A percentile compares a stretch with the other conserved stretches of the same genome.
phyloP scores from a whole-genome alignment of 2,113 vertebrate species.

The Nyctibius bracteatus region DNA sequence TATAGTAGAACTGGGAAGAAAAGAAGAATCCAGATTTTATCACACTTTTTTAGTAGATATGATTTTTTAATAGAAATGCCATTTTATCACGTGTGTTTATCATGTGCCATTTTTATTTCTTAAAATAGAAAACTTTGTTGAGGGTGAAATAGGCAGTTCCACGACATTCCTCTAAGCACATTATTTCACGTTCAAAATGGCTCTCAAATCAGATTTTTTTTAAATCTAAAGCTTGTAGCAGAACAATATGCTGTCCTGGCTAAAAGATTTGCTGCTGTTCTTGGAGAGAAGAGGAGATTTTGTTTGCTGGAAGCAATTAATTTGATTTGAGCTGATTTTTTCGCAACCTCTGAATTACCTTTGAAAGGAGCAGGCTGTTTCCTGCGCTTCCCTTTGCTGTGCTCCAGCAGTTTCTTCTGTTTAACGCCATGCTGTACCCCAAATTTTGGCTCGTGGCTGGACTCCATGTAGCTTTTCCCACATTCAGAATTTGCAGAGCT shows the following conservation, averaged over 20 bases:
- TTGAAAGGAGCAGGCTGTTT: background rate
- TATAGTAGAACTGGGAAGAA: background rate
- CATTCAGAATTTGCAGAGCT: background rate
- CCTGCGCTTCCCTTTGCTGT: background rate
- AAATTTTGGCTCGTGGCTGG: background rate
- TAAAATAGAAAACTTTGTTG: background rate
- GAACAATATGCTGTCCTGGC: background rate
- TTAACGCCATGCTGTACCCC: background rate
- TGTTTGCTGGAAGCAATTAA: background rate
- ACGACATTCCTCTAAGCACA: background rate
- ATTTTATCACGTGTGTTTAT: background rate
- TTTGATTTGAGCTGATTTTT: background rate
- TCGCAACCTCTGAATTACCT: background rate
- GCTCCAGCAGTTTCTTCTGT: background rate
- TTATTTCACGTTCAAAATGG: background rate
- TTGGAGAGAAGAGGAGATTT: background rate
- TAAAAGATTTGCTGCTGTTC: background rate
- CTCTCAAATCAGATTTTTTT: background rate
- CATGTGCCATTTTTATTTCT: background rate
- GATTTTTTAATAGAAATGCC: background rate
- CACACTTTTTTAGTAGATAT: background rate
- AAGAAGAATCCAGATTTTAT: background rate
- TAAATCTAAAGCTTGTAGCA: background rate
- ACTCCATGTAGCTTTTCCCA: background rate
- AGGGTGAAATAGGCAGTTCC: background rate